Base-by-base conservation (phyloP, 2,888 invertebrate species). In the Escarpia spicata region DNA sequence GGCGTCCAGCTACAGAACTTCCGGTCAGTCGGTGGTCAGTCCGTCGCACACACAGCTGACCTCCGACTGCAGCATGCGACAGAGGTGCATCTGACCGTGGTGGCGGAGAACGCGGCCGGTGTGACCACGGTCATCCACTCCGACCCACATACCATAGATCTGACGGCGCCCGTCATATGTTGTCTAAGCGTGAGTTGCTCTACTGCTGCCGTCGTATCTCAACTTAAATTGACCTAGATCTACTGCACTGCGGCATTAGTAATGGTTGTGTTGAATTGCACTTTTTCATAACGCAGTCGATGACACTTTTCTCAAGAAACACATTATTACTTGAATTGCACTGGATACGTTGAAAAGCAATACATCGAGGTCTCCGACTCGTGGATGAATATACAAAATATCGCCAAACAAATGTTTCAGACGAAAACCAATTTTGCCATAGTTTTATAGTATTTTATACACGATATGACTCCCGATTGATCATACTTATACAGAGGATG, bases 1-100 rank as follows among this genome's bases (percentile, higher is more conserved):
- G 91, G 91, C 44, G 31, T 52, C 19, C 91, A 91, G n/a, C 44
- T 91, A 19, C 91, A 52, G 6, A 37, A 91, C 91, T 91, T 91
- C 52, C 31, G 37, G 91, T 45, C 26, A 12, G 4, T 19, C 91
- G 45, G 52, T 52, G 26, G 12, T 43, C 44, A 44, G 45, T 19
- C 12, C 44, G 15, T 31, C 91, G 91, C 91, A 52, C 44, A 45
- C 37, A 19, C 52, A 44, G 91, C 44, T 3, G 45, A 12, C 31
- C 91, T 91, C 44, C 31, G 19, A 12, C 45, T 91, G 91, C 52
- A 44, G n/a, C 91, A 91, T n/a, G 91, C 45, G 6, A 37, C 91
- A 15, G 37, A 45, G 3, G 52, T 91, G 8, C 52, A 91, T n/a
- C 9, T 91, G 45, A 91, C 91, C 1, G 91, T 91, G 37, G 45